Conservation (phyloP, 2,113 vertebrate genomes). For the Nycticryphes semicollaris region DNA sequence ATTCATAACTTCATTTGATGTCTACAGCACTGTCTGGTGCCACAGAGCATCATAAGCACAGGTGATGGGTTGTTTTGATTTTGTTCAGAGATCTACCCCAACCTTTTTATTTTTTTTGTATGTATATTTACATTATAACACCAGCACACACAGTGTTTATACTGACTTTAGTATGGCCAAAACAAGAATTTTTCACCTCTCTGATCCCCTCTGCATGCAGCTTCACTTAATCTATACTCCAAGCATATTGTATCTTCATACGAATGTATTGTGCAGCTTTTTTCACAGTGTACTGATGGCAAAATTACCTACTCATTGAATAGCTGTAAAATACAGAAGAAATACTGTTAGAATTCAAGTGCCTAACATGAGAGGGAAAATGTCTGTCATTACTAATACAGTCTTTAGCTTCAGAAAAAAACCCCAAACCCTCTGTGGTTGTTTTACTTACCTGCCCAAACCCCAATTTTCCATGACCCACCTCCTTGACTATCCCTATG, state of each 20-base stretch:
- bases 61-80: neutral
- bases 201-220: neutral
- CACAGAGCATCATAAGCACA: neutral
- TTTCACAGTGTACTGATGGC: neutral
- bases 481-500: neutral
- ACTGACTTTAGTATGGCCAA: neutral
- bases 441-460: neutral
- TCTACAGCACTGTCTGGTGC: neutral
- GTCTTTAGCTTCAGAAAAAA: neutral
- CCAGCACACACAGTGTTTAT: neutral
- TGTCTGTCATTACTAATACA: neutral
- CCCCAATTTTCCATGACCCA: neutral
- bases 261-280: neutral
- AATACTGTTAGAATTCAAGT: neutral
- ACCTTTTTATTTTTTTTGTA: neutral
- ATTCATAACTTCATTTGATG: constrained; percentile 38
- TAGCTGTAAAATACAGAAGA: neutral
- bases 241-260: neutral
- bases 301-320: neutral
- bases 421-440: neutral
- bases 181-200: neutral
- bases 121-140: neutral
- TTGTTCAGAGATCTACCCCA: neutral
- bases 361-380: neutral
- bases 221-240: neutral